Evolutionary conservation across 2,113 vertebrate genomes (phyloP).

Genomic region (Pseudopipra pipra): DNA sequence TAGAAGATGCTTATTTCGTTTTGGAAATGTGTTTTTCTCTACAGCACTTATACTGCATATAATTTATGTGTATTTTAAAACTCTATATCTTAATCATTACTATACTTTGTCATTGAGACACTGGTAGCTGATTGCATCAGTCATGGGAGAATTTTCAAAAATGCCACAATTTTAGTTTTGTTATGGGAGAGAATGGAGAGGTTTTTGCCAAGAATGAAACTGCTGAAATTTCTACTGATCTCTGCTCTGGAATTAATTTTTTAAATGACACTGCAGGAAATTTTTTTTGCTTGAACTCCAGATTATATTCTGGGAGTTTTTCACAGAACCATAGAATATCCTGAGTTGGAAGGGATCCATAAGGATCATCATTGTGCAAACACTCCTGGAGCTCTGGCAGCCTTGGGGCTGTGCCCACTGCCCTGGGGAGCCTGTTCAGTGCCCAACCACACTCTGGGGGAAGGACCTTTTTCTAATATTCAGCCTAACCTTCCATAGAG

Average conservation of each 20-base stretch:
- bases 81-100: not conserved
- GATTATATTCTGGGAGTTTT: not conserved
- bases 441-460: not conserved
- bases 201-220: not conserved
- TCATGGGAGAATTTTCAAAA: not conserved
- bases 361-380: not conserved
- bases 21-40: not conserved
- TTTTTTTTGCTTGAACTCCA: not conserved
- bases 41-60: not conserved
- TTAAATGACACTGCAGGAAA: not conserved
- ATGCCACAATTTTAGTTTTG: not conserved
- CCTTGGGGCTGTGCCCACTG: rapidly evolving
- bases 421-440: not conserved
- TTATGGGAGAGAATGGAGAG: not conserved
- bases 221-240: not conserved
- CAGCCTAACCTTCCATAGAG: not conserved
- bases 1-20: not conserved
- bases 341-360: not conserved
- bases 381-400: not conserved
- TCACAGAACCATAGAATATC: no score
- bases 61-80: not conserved
- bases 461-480: not conserved
- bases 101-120: not conserved
- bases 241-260: not conserved
- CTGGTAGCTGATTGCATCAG: not conserved